Base-by-base conservation (phyloP, 2,888 invertebrate species). In the Pyrgus malvae region DNA sequence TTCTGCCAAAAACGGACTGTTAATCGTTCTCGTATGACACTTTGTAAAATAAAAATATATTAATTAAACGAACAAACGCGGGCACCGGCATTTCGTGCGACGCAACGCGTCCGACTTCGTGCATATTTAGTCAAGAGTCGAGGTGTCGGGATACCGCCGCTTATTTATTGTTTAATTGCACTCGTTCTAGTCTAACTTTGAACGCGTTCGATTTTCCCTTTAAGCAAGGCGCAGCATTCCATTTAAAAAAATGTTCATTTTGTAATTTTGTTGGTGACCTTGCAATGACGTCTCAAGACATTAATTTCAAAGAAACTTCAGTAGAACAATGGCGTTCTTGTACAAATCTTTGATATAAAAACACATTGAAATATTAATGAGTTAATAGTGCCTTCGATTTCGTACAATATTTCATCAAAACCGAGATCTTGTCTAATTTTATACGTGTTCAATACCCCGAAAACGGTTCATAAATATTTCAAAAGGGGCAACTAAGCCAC, bases 1-100 rank as follows among this genome's bases (percentile, higher is more conserved):
- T 51, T 62, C 67, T 60, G 66, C 78, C 83, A 70, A 76, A 83
- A 85, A 80, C 73, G 78, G 79, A 62, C 60, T 65, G 70, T 69
- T 75, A 73, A 76, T 72, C 71, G 72, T 61, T 58, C 48, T 58
- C 46, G 60, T 61, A 57, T 56, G 59, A 60, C 61, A 62, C 59
- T 54, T 64, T 56, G 54, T 53, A 46, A 55, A 58, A 56, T 64
- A 62, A 60, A 61, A 67, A 66, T 66, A 59, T 64, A 64, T 56
- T 61, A 66, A 66, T 65, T 63, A 66, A 64, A 56, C 45, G 50
- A 50, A 61, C 54, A 55, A 57, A 58, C 51, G n/a, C 44, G 45
- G 40, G 23, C 12, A 53, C 23, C 25, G 29, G 25, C 46, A 46
- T 23, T 51, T 54, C 23, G 9, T 38, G 53, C 46, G 14, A 40